Evolutionary conservation across 2,888 invertebrate genomes (phyloP).

Genomic region (Anthrax anthrax): DNA sequence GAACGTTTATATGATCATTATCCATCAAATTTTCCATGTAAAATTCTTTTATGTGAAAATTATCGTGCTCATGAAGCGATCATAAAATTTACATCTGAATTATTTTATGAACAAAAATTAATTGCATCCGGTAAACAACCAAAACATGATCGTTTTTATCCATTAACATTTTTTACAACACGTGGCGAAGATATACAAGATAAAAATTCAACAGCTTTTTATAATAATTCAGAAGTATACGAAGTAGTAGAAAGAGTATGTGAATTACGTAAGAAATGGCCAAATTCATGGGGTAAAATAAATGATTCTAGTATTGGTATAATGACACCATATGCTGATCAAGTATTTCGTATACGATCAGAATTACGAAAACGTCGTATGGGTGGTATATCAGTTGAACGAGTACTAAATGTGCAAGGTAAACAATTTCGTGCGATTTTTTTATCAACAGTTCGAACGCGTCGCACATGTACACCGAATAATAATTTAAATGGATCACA

Average conservation of each 20-base stretch:
- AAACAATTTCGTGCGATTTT: conserved; percentile 75
- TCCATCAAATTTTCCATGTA: conserved; percentile 57
- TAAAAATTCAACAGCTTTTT: conserved; percentile 61
- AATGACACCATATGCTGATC: conserved; percentile 74
- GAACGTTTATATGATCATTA: conserved; percentile 67
- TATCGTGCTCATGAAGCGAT: conserved; percentile 72
- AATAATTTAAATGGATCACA: conserved; percentile 18
- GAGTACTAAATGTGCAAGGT: conserved; percentile 74
- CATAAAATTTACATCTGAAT: conserved; percentile 63
- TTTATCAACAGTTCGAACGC: conserved; percentile 57
- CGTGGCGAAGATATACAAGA: conserved; percentile 69
- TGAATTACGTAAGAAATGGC: conserved; percentile 60
- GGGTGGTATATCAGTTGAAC: conserved; percentile 62
- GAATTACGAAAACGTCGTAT: conserved; percentile 60
- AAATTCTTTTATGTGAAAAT: conserved; percentile 66
- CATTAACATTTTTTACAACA: conserved; percentile 67
- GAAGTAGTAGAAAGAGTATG: conserved; percentile 63
- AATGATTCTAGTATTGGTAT: conserved; percentile 68
- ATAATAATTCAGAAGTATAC: conserved; percentile 67
- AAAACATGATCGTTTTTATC: conserved; percentile 53
- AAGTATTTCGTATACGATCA: conserved; percentile 53
- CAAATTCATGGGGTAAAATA: conserved; percentile 56
- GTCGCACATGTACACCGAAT: conserved; percentile 49
- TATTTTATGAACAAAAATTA: conserved; percentile 66
- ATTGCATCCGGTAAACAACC: conserved; percentile 58